phyloP scores from a whole-genome alignment of 2,113 vertebrate genomes.

The Clinocottus analis region DNA sequence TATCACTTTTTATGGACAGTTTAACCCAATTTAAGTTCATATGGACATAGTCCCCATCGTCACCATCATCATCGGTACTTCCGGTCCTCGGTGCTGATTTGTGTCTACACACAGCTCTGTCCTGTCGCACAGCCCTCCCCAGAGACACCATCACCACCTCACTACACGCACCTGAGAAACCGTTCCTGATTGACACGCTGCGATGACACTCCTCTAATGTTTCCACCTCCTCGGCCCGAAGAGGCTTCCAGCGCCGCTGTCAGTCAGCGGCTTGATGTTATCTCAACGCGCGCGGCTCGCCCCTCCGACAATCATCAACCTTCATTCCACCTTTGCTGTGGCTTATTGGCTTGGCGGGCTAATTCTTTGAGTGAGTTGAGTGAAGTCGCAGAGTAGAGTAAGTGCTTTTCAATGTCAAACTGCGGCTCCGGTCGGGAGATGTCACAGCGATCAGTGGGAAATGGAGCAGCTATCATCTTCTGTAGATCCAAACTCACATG shows the following conservation, averaged over 20 bases:
- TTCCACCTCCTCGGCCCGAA: slow-evolving; percentile 14
- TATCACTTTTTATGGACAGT: not conserved
- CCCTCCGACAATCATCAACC: slow-evolving; percentile 48
- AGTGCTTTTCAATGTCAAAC: slow-evolving; percentile 11
- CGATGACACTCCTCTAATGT: slow-evolving; percentile 16
- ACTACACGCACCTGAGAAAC: slow-evolving; percentile 31
- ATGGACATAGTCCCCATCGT: not conserved
- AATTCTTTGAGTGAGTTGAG: slow-evolving; percentile 38
- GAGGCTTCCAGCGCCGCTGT: slow-evolving; percentile 18
- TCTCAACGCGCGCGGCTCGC: slow-evolving; percentile 58
- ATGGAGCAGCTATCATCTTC: slow-evolving; percentile 11
- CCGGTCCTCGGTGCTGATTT: not conserved
- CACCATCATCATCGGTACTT: not conserved
- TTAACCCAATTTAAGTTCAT: not conserved
- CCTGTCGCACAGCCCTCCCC: not conserved
- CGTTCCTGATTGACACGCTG: slow-evolving; percentile 50
- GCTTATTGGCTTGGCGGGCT: slow-evolving; percentile 63
- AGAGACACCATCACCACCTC: slow-evolving; percentile 23
- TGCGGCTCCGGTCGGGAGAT: slow-evolving; percentile 9
- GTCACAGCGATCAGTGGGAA: not conserved
- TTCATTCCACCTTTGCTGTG: slow-evolving; percentile 42
- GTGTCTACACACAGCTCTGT: slow-evolving; percentile 8
- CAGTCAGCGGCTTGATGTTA: slow-evolving; percentile 50
- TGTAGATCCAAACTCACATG: slow-evolving; percentile 31
- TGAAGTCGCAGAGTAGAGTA: slow-evolving; percentile 17